Evolutionary conservation across 92 coral and sea anemone genomes (phyloP).

Genomic region (Porites lobata): DNA sequence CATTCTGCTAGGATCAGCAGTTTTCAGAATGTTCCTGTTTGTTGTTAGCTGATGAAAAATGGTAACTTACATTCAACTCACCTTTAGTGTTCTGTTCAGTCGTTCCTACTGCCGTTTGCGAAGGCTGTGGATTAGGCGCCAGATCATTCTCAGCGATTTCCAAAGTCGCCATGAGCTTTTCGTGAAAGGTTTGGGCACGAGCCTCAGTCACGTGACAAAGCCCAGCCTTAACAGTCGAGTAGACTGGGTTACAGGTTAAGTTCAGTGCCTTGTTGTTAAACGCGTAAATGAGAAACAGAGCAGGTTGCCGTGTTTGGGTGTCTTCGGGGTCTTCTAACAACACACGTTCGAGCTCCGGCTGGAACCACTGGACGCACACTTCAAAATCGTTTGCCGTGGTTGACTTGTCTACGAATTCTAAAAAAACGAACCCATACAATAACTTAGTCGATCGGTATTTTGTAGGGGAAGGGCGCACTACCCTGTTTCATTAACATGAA

Average conservation of each 20-base stretch:
- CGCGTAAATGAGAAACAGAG: conserved; percentile 73
- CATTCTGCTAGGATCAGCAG: too few species aligned
- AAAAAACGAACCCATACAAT: not conserved
- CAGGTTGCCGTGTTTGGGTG: conserved; percentile 21
- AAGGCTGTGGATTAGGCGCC: conserved; percentile 40
- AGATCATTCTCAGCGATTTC: conserved; percentile 91
- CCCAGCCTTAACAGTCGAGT: conserved; percentile 73
- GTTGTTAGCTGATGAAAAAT: too few species aligned
- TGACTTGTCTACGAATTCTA: conserved; percentile 37
- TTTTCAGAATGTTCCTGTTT: not conserved
- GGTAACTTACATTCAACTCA: not conserved
- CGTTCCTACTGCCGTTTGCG: conserved; percentile 31
- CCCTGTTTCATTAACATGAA: too few species aligned
- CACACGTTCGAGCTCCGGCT: conserved; percentile 57
- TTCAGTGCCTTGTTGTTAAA: conserved; percentile 82
- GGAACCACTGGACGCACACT: conserved; percentile 88
- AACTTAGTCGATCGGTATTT: not conserved
- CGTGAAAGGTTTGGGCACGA: conserved; percentile 81
- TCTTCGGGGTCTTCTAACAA: conserved; percentile 26
- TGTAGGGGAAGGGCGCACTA: too few species aligned
- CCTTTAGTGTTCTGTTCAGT: not conserved
- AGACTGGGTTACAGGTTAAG: conserved; percentile 46
- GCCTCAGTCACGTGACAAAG: conserved; percentile 54
- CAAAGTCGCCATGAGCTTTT: conserved; percentile 78
- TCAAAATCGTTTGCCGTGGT: conserved; percentile 80